phyloP scores from a whole-genome alignment of 1,140 invertebrate species.

The Dreissena rostriformis region DNA sequence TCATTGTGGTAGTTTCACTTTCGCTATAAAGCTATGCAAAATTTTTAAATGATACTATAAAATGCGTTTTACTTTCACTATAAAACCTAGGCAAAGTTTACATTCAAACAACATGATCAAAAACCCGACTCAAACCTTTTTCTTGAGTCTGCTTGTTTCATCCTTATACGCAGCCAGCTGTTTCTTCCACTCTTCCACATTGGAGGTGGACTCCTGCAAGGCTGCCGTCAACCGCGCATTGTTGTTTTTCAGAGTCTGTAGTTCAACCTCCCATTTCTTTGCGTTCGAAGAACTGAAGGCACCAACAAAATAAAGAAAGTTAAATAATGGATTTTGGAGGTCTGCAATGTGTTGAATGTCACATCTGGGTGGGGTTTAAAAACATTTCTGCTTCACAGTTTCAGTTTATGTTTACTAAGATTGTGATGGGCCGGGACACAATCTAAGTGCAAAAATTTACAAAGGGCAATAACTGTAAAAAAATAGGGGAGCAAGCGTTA shows the following conservation, averaged over 20 bases:
- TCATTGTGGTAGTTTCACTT: not conserved
- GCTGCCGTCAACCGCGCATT: constrained; percentile 97
- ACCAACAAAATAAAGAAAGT: too few relatives aligned
- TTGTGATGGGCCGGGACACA: too few relatives aligned
- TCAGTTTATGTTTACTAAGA: too few relatives aligned
- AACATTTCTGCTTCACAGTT: too few relatives aligned
- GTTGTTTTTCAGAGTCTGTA: constrained; percentile 97
- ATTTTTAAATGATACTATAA: not conserved
- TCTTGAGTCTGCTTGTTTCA: constrained; percentile 95
- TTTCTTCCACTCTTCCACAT: constrained; percentile 99
- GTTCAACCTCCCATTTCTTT: constrained; percentile 99
- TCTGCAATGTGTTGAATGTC: too few relatives aligned
- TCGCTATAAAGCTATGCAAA: not conserved
- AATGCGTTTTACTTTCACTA: not conserved
- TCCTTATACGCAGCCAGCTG: constrained; percentile 98
- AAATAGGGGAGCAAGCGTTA: too few relatives aligned
- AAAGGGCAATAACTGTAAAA: too few relatives aligned
- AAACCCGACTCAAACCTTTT: constrained; percentile 80
- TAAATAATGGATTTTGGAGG: too few relatives aligned
- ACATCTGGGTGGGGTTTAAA: too few relatives aligned
- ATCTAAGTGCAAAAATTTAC: too few relatives aligned
- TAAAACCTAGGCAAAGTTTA: not conserved
- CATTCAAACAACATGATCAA: not conserved
- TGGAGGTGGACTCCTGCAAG: constrained; percentile 97
- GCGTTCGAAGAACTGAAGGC: constrained; percentile 93